Conservation (phyloP, 2,797 vertebrate genomes). For the Onychomys torridus region DNA sequence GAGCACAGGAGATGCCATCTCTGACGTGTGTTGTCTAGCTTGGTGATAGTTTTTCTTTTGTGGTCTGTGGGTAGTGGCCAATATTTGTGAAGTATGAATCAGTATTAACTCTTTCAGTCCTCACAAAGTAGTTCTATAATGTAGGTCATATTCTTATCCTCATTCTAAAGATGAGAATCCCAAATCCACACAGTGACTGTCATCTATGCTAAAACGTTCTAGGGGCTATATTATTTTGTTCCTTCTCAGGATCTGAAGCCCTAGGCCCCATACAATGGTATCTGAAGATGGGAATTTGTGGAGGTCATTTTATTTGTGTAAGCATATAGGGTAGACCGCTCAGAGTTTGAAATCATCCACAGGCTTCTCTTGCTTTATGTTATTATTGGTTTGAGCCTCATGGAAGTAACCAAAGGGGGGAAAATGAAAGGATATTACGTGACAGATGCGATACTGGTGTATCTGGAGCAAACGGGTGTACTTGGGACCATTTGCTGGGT, state of each 20-base stretch:
- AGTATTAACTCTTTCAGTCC: neutral
- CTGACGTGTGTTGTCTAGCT: neutral
- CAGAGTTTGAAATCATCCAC: neutral
- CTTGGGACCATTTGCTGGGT: neutral
- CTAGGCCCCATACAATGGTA: neutral
- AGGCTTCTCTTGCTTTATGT: neutral
- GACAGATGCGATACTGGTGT: neutral
- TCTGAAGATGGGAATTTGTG: neutral
- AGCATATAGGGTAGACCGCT: neutral
- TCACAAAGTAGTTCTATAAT: neutral
- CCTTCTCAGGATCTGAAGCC: neutral
- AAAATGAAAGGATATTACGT: neutral
- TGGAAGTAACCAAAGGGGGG: neutral
- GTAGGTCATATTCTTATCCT: neutral
- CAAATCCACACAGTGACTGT: neutral
- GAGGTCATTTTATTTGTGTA: neutral
- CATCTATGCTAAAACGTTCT: neutral
- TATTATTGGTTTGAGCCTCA: neutral
- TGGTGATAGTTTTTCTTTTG: neutral
- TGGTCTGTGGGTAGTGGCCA: neutral
- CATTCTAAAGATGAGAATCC: neutral
- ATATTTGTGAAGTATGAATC: constrained; percentile 16
- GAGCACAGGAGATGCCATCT: constrained; percentile 25
- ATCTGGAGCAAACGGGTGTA: neutral
- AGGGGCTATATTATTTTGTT: neutral